Conservation (phyloP, 2,797 vertebrate genomes). For the Mycteria americana region DNA sequence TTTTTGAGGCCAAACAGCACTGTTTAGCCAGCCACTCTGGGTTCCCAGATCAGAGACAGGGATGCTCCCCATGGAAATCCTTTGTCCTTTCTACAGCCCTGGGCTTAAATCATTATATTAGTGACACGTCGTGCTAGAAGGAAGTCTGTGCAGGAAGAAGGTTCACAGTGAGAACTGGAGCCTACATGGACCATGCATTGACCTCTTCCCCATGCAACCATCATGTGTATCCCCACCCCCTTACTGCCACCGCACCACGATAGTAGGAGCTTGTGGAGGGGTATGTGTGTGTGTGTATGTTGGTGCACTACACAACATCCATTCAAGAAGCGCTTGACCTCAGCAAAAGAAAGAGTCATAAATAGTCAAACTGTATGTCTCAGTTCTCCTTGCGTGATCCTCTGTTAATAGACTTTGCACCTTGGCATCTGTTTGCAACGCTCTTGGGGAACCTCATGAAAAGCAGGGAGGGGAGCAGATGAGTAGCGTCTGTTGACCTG, state of each 20-base stretch:
- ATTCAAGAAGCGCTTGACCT: background rate
- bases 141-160: background rate
- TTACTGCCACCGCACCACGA: background rate
- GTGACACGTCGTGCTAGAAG: background rate
- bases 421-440: background rate
- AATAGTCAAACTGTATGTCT: background rate
- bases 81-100: background rate
- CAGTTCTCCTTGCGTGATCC: background rate
- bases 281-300: fast-evolving
- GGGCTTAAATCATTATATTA: background rate
- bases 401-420: background rate
- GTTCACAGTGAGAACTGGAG: background rate
- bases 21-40: background rate
- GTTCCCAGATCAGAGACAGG: background rate
- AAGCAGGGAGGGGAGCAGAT: background rate
- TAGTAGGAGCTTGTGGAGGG: background rate
- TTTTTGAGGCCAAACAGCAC: background rate
- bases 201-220: background rate
- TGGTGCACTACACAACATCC: background rate
- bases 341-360: background rate
- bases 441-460: background rate
- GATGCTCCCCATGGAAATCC: background rate
- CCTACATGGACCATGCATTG: background rate
- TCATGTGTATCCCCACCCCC: background rate
- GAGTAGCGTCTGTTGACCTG: fast-evolving